Base-by-base conservation (phyloP, 2,797 vertebrate species). In the Sus cebifrons region DNA sequence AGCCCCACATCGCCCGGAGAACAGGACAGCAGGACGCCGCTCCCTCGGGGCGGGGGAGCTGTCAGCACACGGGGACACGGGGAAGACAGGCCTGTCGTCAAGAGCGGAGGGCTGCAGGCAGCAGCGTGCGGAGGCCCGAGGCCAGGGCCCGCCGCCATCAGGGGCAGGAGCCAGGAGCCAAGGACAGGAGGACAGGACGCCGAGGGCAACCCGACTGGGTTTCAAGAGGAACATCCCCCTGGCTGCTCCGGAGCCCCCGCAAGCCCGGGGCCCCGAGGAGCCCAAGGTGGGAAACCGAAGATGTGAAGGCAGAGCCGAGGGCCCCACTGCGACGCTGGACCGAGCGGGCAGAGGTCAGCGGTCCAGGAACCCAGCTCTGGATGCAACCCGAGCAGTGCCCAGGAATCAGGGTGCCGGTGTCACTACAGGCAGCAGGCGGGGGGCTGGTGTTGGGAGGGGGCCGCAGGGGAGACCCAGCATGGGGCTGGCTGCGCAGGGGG, bases 371-470 rank as follows among this genome's bases (percentile, higher is more conserved):
- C 18, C 32, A 16, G 6, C 2, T 21, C 83, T 77, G 23, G 29
- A 82, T 3, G 12, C 0, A 21, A 70, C 2, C 27, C 6, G 27
- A 70, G 74, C 52, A 65, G n/a, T 0, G 1, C 79, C 56, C 17
- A 11, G 60, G 25, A 44, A 20, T 1, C 0, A 8, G 40, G 62
- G 15, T 4, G 23, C 54, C 5, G 32, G 29, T 0, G 2, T 21
- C 58, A 49, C 65, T 13, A 14, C 5, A 6, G 78, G 74, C 14
- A 29, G n/a, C 4, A 0, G 8, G 54, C 0, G 10, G 13, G 12
- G 2, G 77, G 23, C 11, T 13, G 4, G 23, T 0, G 0, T 29
- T 2, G 7, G 27, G 52, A 12, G 54, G 27, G 79, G 67, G 36
- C 36, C 4, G 8, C 13, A 0, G 32, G 20, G 54, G 17, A 2